These are phyloP conservation scores for Echeneis naucrates DNA, from an alignment of 2,797 vertebrate genomes.

Conservation along the genomic window DNA sequence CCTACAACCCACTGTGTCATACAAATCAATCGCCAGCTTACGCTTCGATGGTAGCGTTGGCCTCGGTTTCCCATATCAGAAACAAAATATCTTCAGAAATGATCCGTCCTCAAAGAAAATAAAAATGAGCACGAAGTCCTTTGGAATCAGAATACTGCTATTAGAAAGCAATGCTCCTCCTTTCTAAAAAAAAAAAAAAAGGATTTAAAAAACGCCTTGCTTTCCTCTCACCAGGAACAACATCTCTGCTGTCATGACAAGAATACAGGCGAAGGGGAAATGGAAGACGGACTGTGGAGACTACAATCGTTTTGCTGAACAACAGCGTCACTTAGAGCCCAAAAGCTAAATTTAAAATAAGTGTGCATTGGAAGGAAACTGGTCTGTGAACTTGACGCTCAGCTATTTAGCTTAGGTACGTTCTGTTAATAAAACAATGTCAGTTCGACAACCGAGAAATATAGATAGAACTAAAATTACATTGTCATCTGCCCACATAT, in stretches of 20 bases:
- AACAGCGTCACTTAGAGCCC: constrained; percentile 58
- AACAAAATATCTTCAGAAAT: not conserved
- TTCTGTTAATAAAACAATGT: not conserved
- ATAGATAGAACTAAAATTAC: no score
- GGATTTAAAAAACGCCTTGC: not conserved
- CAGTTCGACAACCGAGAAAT: no score
- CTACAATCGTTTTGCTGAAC: constrained; percentile 18
- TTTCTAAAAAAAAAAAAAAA: no score
- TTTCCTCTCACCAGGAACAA: not conserved
- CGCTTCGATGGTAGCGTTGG: not conserved
- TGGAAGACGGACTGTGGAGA: not conserved
- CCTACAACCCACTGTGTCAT: not conserved
- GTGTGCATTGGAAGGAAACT: no score
- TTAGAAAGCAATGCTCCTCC: not conserved
- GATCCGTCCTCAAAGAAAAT: constrained; percentile 2
- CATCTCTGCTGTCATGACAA: not conserved
- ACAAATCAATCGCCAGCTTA: constrained; percentile 29
- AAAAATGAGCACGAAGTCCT: constrained; percentile 20
- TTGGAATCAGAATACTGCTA: accelerated
- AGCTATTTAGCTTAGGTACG: no score
- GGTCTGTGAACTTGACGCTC: not conserved
- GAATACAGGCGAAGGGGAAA: not conserved
- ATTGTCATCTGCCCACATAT: no score
- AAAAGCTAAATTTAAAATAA: constrained; percentile 29
- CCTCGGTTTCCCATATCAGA: constrained; percentile 12